Evolutionary conservation across 2,113 vertebrate species (phyloP).

Genomic region (Cyphomyrus discorhynchus): DNA sequence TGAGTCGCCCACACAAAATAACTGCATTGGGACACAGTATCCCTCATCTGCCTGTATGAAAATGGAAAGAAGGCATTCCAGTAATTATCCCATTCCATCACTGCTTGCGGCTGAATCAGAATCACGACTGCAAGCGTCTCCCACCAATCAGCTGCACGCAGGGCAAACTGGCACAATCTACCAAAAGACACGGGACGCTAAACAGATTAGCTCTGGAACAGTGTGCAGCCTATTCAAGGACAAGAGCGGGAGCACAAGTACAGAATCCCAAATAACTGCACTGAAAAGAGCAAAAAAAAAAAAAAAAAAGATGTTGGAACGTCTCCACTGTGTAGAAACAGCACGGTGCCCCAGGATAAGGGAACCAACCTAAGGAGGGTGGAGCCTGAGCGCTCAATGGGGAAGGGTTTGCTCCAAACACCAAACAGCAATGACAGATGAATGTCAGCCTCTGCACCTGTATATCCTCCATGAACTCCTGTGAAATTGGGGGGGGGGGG

Average conservation of each 20-base stretch:
- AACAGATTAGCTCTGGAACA: neutral
- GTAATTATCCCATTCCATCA: constrained; percentile 99
- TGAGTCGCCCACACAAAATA: constrained; percentile 4
- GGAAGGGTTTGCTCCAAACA: constrained; percentile 90
- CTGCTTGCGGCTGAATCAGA: constrained; percentile 83
- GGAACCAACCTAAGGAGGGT: constrained; percentile 80
- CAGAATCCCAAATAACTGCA: neutral
- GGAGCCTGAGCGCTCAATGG: constrained; percentile 65
- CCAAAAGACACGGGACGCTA: neutral
- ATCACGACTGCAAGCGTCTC: constrained; percentile 14
- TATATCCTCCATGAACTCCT: constrained; percentile 85
- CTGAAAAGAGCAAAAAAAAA: constrained; percentile 37
- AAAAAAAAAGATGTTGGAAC: constrained; percentile 27
- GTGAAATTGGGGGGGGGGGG: constrained; percentile 12
- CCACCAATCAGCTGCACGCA: neutral
- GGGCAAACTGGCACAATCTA: neutral
- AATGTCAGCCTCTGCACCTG: constrained; percentile 87
- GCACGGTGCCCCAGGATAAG: too few relatives aligned
- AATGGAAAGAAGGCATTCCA: constrained; percentile 68
- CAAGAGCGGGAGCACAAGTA: neutral
- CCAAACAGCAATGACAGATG: constrained; percentile 89
- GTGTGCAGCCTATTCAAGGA: neutral
- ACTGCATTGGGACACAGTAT: constrained; percentile 38
- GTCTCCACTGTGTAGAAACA: neutral
- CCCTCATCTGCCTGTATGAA: constrained; percentile 30